Evolutionary conservation across 2,888 invertebrate species (phyloP).

Genomic region (Panopea generosa): DNA sequence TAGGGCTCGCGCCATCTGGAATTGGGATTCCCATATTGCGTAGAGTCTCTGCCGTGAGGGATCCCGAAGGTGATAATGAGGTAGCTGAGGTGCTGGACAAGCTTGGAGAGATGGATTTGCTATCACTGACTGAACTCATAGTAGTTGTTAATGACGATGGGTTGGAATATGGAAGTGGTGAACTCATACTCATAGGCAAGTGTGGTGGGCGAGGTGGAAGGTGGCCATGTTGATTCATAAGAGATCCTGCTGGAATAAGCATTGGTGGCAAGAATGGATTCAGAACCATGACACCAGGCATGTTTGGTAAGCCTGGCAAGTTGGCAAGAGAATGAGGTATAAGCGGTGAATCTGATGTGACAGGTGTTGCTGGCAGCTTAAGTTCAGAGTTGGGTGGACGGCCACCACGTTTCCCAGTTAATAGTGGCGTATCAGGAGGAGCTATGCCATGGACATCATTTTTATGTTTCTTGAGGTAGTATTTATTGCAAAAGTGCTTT

Average conservation of each 20-base stretch:
- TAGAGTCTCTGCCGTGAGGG: conserved; percentile 52
- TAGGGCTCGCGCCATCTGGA: conserved; percentile 61
- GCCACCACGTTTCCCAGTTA: conserved; percentile 70
- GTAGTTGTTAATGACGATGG: conserved; percentile 43
- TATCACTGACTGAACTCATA: conserved; percentile 45
- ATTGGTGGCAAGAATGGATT: conserved; percentile 84
- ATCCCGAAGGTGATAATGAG: conserved; percentile 61
- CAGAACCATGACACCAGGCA: conserved; percentile 83
- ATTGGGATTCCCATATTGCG: conserved; percentile 61
- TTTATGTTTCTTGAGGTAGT: conserved; percentile 86
- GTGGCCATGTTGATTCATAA: conserved; percentile 73
- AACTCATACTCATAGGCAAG: conserved; percentile 75
- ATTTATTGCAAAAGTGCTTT: conserved; percentile 86
- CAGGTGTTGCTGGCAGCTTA: conserved; percentile 71
- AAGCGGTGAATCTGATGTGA: conserved; percentile 65
- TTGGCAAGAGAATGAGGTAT: conserved; percentile 80
- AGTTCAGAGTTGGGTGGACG: conserved; percentile 73
- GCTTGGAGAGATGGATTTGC: conserved; percentile 52
- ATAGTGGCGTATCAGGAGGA: conserved; percentile 73
- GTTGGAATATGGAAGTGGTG: conserved; percentile 70
- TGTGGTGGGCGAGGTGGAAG: conserved; percentile 72
- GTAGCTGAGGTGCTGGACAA: conserved; percentile 59
- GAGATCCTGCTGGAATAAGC: conserved; percentile 78
- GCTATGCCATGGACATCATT: conserved; percentile 85
- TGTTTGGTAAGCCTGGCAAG: conserved; percentile 76